These are phyloP conservation scores for Chiroxiphia lanceolata DNA, from an alignment of 2,797 vertebrate genomes.

Conservation along the genomic window DNA sequence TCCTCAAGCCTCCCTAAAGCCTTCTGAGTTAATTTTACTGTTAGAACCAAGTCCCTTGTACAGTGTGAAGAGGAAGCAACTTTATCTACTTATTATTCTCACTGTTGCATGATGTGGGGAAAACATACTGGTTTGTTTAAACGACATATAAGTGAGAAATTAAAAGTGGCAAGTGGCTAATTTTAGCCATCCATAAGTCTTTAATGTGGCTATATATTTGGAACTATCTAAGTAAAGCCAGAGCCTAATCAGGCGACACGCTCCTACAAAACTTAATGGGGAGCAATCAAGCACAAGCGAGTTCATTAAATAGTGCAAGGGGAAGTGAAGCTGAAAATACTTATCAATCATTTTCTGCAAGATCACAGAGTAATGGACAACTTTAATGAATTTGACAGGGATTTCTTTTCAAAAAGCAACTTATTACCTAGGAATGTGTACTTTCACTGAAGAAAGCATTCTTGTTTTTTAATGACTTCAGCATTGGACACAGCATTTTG, in stretches of 20 bases:
- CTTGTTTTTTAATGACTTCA: background rate
- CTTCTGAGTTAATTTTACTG: background rate
- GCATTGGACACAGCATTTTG: background rate
- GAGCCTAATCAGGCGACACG: background rate
- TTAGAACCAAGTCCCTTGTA: background rate
- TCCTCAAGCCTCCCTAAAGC: background rate
- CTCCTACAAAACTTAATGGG: background rate
- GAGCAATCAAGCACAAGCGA: background rate
- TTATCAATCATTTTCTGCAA: background rate
- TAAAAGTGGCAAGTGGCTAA: background rate
- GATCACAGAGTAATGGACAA: background rate
- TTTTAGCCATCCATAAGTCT: background rate
- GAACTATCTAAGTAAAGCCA: background rate
- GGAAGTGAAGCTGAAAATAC: slow-evolving; percentile 9
- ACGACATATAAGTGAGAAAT: background rate
- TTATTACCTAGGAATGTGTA: background rate
- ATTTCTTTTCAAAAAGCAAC: background rate
- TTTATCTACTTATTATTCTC: background rate
- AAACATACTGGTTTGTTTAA: background rate
- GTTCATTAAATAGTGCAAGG: background rate
- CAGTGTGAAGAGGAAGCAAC: background rate
- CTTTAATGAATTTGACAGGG: background rate
- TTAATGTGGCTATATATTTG: background rate
- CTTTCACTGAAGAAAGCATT: background rate
- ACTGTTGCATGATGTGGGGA: background rate